A percentile compares a stretch with the other conserved stretches of the same genome.
phyloP scores from a whole-genome alignment of 2,113 vertebrate genomes.

The Cettia cetti region DNA sequence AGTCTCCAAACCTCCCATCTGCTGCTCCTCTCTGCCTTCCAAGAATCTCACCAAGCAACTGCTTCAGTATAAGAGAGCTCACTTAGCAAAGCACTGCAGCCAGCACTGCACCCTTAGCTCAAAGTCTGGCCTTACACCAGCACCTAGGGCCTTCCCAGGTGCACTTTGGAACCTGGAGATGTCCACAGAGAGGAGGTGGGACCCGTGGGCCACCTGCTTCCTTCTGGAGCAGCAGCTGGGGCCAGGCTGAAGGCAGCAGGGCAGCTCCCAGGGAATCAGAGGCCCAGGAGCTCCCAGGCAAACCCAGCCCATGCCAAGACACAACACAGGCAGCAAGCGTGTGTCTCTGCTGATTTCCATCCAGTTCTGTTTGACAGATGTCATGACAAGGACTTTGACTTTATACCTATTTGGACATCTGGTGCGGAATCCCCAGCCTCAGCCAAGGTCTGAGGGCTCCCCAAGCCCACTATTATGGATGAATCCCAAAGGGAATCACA shows the following conservation, averaged over 20 bases:
- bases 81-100: neutral
- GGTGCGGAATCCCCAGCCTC: neutral
- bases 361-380: neutral
- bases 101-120: neutral
- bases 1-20: slow-evolving; percentile 29
- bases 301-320: neutral
- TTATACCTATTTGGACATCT: neutral
- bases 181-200: fast-evolving
- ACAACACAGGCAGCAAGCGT: fast-evolving
- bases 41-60: neutral
- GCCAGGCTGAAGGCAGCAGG: neutral
- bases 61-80: neutral
- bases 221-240: neutral
- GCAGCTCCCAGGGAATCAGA: neutral
- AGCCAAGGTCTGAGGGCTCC: neutral
- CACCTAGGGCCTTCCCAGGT: neutral
- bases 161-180: neutral
- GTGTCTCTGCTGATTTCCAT: fast-evolving
- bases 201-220: neutral
- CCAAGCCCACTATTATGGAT: neutral
- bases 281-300: neutral
- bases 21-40: slow-evolving; percentile 5
- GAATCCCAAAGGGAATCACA: neutral
- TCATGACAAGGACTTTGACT: neutral
- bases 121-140: neutral